These are phyloP conservation scores for Tapirus indicus DNA, from an alignment of 2,797 vertebrate species.

Conservation along the genomic window DNA sequence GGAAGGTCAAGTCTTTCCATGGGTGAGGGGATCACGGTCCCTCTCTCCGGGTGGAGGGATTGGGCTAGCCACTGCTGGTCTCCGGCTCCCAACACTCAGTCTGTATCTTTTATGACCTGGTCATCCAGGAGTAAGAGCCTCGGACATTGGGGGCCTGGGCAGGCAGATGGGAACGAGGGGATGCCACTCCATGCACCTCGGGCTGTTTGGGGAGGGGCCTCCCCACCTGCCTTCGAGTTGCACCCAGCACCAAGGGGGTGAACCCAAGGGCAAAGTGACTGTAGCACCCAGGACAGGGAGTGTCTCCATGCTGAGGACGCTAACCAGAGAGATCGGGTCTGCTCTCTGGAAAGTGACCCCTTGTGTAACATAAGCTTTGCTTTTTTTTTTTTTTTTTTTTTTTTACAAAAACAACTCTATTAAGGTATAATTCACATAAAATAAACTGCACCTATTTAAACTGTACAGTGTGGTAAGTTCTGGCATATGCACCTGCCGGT, in stretches of 20 bases:
- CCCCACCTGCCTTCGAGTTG: background rate
- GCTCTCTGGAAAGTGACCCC: background rate
- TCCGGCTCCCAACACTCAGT: background rate
- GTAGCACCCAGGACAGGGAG: background rate
- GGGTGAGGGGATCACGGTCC: background rate
- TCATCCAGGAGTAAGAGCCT: background rate
- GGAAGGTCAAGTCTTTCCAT: background rate
- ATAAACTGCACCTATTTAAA: background rate
- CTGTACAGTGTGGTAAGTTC: background rate
- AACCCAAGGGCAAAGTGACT: background rate
- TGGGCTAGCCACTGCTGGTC: background rate
- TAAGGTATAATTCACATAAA: background rate
- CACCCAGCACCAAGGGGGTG: background rate
- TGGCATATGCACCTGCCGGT: rapidly evolving
- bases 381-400: background rate
- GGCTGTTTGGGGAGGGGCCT: background rate
- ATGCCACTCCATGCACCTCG: no score
- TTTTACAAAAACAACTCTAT: background rate
- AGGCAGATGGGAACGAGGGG: background rate
- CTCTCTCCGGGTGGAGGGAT: background rate
- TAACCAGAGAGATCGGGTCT: rapidly evolving
- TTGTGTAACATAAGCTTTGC: background rate
- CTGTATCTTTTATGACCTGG: background rate
- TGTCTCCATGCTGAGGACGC: background rate
- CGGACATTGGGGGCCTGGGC: background rate